Conservation (phyloP, 2,888 invertebrate genomes). For the Athalia cordata region DNA sequence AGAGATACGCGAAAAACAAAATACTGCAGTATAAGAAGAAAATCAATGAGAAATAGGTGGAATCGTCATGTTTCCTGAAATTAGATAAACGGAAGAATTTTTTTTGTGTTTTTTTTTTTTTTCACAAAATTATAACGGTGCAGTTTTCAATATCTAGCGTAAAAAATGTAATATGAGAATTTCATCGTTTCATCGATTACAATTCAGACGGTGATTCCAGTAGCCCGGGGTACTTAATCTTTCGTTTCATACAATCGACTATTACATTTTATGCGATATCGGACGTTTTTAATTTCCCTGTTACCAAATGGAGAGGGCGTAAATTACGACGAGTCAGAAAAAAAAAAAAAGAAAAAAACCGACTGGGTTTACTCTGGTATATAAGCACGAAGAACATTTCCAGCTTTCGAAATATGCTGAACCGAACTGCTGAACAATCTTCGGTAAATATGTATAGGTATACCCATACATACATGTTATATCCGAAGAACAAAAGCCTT, state of each 20-base stretch:
- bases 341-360: no score
- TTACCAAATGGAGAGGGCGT: not conserved
- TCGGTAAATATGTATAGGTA: no score
- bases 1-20: not conserved
- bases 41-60: not conserved
- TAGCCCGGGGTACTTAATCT: slow-evolving; percentile 65
- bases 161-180: not conserved
- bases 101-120: not conserved
- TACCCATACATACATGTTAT: no score
- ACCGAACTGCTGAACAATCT: no score
- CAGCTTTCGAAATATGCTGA: no score
- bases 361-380: no score
- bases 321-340: not conserved
- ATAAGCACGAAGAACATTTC: no score
- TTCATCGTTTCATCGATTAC: slow-evolving; percentile 54
- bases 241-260: slow-evolving; percentile 48
- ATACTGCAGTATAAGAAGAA: not conserved
- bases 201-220: slow-evolving; percentile 65
- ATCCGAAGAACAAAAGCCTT: no score
- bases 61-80: not conserved
- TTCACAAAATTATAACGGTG: not conserved
- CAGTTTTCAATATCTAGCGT: not conserved
- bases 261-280: slow-evolving; percentile 67
- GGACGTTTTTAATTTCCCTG: slow-evolving; percentile 72
- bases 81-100: not conserved